These are phyloP conservation scores for Poecilia picta DNA, from an alignment of 2,797 vertebrate genomes.

Conservation along the genomic window DNA sequence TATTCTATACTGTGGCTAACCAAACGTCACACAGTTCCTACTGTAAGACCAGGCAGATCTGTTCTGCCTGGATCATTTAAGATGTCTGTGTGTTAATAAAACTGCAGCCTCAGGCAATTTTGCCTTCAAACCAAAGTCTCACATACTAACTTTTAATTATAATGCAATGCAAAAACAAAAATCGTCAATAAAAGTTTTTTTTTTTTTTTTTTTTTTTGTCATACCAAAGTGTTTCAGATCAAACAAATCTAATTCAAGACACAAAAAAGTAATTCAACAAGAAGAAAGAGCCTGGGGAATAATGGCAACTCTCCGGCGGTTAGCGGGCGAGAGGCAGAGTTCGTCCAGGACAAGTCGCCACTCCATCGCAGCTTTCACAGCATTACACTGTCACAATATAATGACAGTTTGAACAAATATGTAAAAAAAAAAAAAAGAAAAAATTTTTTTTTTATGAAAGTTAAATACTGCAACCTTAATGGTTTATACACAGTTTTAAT, in stretches of 20 bases:
- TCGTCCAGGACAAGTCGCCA: too few relatives aligned
- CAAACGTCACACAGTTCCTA: slow-evolving; percentile 34
- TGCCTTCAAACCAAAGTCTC: slow-evolving; percentile 28
- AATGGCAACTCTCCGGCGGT: not conserved
- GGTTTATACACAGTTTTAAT: not conserved
- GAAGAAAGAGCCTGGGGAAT: not conserved
- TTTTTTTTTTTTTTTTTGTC: not conserved
- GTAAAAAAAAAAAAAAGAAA: not conserved
- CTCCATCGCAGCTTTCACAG: too few relatives aligned
- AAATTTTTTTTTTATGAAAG: too few relatives aligned
- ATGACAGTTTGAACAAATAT: not conserved
- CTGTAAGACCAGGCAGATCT: slow-evolving; percentile 42
- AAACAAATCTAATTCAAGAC: not conserved
- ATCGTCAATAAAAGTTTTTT: not conserved
- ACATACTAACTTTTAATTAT: not conserved
- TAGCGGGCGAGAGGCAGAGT: too few relatives aligned
- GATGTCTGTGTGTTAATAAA: slow-evolving; percentile 50
- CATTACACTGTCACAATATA: too few relatives aligned
- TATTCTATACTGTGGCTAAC: slow-evolving; percentile 31
- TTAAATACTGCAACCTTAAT: not conserved
- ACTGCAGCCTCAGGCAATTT: slow-evolving; percentile 26
- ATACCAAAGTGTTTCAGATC: not conserved
- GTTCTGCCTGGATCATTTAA: slow-evolving; percentile 42
- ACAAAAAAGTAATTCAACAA: not conserved
- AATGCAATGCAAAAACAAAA: too few relatives aligned